A percentile compares a stretch with the other conserved stretches of the same genome.
Evolutionary conservation across 2,888 invertebrate species (phyloP).

Genomic region (Drosophila falleni): DNA sequence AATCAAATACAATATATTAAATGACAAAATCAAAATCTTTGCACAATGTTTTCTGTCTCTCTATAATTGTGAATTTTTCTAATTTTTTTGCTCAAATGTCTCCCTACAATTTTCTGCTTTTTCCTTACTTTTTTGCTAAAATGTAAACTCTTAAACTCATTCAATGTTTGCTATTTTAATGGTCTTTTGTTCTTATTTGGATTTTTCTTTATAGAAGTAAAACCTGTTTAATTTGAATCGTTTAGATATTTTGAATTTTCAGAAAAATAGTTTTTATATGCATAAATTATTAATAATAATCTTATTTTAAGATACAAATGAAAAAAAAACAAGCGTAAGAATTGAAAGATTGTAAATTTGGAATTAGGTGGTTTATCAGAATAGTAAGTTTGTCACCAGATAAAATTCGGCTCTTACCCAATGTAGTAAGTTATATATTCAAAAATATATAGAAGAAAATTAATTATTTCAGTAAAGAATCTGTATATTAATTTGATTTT

Average conservation of each 20-base stretch:
- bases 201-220: neutral
- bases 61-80: slow-evolving; percentile 1
- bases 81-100: neutral
- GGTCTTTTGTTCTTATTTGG: neutral
- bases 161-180: neutral
- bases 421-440: no score
- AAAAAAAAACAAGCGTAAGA: no score
- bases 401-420: no score
- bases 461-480: no score
- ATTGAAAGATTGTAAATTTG: no score
- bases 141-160: neutral
- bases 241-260: neutral
- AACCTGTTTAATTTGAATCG: neutral
- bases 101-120: no score
- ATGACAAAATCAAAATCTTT: slow-evolving; percentile 37
- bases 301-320: neutral
- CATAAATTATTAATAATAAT: neutral
- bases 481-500: no score
- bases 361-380: no score
- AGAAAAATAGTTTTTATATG: neutral
- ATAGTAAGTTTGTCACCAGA: no score
- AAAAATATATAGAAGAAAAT: no score
- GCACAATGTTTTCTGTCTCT: slow-evolving; percentile 21
- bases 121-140: neutral
- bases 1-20: slow-evolving; percentile 37